Base-by-base conservation (phyloP, 1,140 invertebrate species). In the Aradophagus sp. region DNA sequence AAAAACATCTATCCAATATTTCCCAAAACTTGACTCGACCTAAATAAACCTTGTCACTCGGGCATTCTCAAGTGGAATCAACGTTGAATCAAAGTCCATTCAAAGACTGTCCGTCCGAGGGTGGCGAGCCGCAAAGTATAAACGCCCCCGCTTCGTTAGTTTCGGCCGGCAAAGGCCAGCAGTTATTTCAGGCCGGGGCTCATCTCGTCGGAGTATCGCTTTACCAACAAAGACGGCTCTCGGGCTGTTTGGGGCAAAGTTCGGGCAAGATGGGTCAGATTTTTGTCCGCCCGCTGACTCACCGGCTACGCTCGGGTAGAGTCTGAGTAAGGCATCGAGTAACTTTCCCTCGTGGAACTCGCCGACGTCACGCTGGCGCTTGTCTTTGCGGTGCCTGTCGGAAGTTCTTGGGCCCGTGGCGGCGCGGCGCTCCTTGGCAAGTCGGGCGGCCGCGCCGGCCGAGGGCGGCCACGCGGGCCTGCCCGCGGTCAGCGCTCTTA, bases 301-400 rank as follows among this genome's bases (percentile, higher is more conserved):
- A 84, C 84, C 86, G 34, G 83, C 87, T 29, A 88, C 88, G 59
- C 80, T 86, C 1, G 86, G 86, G 52, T 86, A 87, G 38, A 87
- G 78, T 61, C 86, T 84, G 19, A 86, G 78, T 34, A 87, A 78
- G n/a, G 89, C 88, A 68, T 91, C 89, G 29, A 91, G 85, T 16
- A 91, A 84, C 81, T 90, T 88, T 38, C 90, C 90, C 74, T 90
- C 89, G 77, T 91, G 90, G 77, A 90, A 91, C 69, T 89, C 86
- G 58, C 81, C 80, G 80, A 86, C 75, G 38, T 83, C 78, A 61
- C n/a, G n/a, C n/a, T 82, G 79, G 34, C 65, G 80, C 65, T 83
- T 84, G 66, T 82, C 78, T 62, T 77, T 80, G 47, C 87, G 79
- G 48, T 87, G 84, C 65, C 89, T 84, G 56, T 90, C 89, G 39